Base-by-base conservation (phyloP, 2,113 vertebrate species). In the Sturnus vulgaris region DNA sequence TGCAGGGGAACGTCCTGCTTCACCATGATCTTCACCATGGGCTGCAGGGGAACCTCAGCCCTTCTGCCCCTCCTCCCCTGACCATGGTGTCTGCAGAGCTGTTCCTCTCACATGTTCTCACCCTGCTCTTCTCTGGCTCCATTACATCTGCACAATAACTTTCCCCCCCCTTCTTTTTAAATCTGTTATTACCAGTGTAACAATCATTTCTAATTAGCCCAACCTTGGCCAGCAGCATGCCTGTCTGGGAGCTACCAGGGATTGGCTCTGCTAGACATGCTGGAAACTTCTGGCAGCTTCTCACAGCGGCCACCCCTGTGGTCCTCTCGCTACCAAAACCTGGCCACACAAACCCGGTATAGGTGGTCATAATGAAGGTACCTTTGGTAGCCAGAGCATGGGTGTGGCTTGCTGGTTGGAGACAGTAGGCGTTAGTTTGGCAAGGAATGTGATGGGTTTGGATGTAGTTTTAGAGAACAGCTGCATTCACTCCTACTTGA, bases 401-500 rank as follows among this genome's bases (percentile, higher is more conserved):
- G 35, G 21, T 56, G 90, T 72, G 33, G 28, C 9, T 40, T 90
- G 75, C 39, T 46, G 44, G n/a, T 3, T 92, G 88, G 84, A 93
- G 79, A 37, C 47, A 52, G 35, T 75, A 93, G 75, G 56, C 71
- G 55, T 71, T 73, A 49, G 53, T 30, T 87, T 69, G 90, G 20
- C 47, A 42, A 44, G 59, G 66, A 85, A 37, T 53, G 64, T 40
- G 31, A 5, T 83, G 64, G 55, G 10, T 73, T 80, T 88, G 75
- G 53, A 39, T 77, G 59, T 46, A n/a, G 55, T 66, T 88, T 52
- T 27, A 0, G 3, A 71, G 76, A 93, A 39, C 93, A 88, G 93
- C 85, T 92, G 95, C 76, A 12, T 92, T 90, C 60, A 24, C 56
- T 95, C 40, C 14, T 42, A 4, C 68, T 96, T 96, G 76, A 86